Evolutionary conservation across 1,140 invertebrate species (phyloP), one percentile per base, ranked within the genome.

Genomic region (Conus ventricosus): DNA sequence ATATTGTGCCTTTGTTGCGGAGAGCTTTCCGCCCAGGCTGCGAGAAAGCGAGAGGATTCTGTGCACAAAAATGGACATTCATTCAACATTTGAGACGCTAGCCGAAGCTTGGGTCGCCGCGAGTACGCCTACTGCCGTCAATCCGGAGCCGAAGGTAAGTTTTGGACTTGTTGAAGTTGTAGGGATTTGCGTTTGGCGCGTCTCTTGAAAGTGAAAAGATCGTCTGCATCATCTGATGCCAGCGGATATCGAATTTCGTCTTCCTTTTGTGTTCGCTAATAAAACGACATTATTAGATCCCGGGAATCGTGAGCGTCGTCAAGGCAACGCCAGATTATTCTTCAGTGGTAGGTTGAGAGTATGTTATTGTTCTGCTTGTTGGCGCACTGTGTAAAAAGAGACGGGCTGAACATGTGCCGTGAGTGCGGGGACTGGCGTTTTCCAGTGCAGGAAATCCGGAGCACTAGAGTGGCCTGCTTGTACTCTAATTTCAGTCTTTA

Each of bases 41-140:
- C 76, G 55, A 60, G 87, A 39, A 75, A 75, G 63, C 17, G 60
- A 86, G 84, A n/a, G 63, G 54, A 54, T 67, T 67, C 27, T 53
- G 39, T 81, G 76, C 53, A 84, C 87, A 27, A 91, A 88, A 87
- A 99, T 99, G 98, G 98, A 98, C 97, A 98, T 98, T 97, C 98
- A 98, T 96, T 98, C 98, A 96, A 98, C 98, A 91, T 98, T 99
- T 98, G 98, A 99, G 96, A 98, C 98, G 90, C 99, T 99, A 95
- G 98, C 98, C 85, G 98, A 99, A 96, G 98, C 98, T 90, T 99
- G 98, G 98, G 97, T 98, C 92, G 98, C 98, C 88, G 98, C 98
- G 94, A 98, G 98, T 95, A 97, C 97, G 92, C 97, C 97, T 94
- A 96, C 95, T 82, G 94, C 93, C 67, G 92, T 94, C 63, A 95